Percentiles rank a stretch among this genome's conserved stretches.
Evolutionary conservation across 2,888 invertebrate species (phyloP).

Genomic region (Pristionchus exspectatus): DNA sequence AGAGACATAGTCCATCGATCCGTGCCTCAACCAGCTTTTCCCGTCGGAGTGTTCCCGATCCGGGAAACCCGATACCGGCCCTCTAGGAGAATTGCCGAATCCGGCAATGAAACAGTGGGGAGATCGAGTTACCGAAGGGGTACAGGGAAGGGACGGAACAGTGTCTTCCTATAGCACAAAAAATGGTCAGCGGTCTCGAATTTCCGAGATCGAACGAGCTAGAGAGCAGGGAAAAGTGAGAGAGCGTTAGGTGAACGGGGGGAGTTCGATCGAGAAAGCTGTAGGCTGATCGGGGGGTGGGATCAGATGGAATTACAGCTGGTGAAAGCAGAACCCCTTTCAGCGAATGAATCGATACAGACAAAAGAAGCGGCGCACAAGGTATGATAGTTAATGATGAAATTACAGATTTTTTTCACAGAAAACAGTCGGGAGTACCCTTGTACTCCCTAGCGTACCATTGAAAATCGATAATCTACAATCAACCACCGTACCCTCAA

Average conservation of each 20-base stretch:
- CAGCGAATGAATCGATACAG: too few relatives aligned
- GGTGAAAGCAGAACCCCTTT: too few relatives aligned
- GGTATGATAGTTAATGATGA: too few relatives aligned
- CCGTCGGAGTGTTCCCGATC: neutral
- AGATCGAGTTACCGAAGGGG: neutral
- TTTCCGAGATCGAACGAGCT: neutral
- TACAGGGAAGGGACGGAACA: neutral
- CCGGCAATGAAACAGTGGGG: neutral
- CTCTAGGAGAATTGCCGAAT: neutral
- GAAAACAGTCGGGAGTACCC: too few relatives aligned
- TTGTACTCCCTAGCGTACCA: too few relatives aligned
- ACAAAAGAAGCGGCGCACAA: too few relatives aligned
- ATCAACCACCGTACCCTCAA: constrained; percentile 8
- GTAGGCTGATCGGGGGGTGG: neutral
- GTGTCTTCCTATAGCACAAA: neutral
- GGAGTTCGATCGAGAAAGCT: neutral
- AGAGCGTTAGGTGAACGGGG: neutral
- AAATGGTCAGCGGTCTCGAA: neutral
- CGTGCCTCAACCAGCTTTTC: neutral
- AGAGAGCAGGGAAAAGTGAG: too few relatives aligned
- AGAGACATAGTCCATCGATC: too few relatives aligned
- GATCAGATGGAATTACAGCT: neutral
- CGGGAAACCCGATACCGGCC: neutral
- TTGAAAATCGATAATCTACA: too few relatives aligned
- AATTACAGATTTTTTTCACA: too few relatives aligned